Base-by-base conservation (phyloP, 2,797 vertebrate genomes). In the Sebastes hubbsi region DNA sequence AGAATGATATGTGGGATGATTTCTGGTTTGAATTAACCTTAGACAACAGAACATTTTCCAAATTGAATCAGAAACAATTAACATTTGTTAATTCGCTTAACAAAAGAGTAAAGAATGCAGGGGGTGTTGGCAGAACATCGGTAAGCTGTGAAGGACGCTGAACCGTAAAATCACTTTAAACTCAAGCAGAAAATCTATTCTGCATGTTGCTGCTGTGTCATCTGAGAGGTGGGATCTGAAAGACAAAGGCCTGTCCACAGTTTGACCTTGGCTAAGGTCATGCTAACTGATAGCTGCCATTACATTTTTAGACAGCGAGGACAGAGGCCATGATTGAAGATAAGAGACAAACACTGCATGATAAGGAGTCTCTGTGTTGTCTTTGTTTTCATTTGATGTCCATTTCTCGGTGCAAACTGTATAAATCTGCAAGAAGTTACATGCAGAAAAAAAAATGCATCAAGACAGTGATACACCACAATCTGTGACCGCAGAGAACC, bases 251-350 rank as follows among this genome's bases (percentile, higher is more conserved):
- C 24, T 63, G 13, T 69, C 20, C 4, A 20, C 42, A 55, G 34
- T 25, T 69, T 72, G 77, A 87, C 88, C 89, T 91, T 90, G 60
- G 65, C 29, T 72, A 67, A 80, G 77, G 69, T 72, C 67, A 68
- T 16, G 75, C 18, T 70, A 54, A 72, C 72, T 63, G 71, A n/a
- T 7, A 49, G 25, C 27, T 38, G 49, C 52, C 8, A 12, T 25
- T 20, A 34, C 32, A 64, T 30, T 55, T 36, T 49, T 49, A 42
- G 27, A 63, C 4, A 38, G 34, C 46, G 42, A 55, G 32, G 54
- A 64, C 52, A 52, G 56, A 78, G 73, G 76, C 60, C 74, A 55
- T 32, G 16, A 52, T 27, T 46, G 59, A 67, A 65, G 18, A 77
- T 54, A 59, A 29, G 65, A 16, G 49, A 83, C 13, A 38, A 3